Conservation (phyloP, 2,888 invertebrate species). For the Drosophila pegasa region DNA sequence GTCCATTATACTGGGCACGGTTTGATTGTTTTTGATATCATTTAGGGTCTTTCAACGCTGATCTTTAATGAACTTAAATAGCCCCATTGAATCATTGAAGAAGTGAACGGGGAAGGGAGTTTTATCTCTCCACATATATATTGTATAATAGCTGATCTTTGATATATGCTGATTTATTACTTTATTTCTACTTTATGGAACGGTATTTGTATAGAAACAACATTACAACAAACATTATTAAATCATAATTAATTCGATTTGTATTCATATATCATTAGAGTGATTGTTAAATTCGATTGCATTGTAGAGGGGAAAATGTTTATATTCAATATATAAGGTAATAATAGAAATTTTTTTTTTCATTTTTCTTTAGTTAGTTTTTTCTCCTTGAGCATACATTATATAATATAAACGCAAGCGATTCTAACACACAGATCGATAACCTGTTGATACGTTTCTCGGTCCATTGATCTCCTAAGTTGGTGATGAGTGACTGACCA, state of each 20-base stretch:
- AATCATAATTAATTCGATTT: not conserved
- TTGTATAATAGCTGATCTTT: constrained; percentile 2
- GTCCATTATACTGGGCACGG: constrained; percentile 17
- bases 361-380: no score
- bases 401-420: no score
- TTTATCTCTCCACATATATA: not conserved
- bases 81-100: constrained; percentile 7
- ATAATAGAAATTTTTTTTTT: not conserved
- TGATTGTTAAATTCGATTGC: not conserved
- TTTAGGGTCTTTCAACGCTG: constrained; percentile 14
- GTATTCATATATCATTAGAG: not conserved
- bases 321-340: not conserved
- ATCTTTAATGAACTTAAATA: constrained; percentile 30
- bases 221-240: not conserved
- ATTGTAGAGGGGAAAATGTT: not conserved
- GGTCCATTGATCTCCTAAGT: not conserved
- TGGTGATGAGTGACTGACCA: not conserved
- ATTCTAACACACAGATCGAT: not conserved
- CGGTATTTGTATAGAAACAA: not conserved
- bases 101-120: not conserved
- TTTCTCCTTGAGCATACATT: no score
- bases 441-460: not conserved
- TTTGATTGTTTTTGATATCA: constrained; percentile 19
- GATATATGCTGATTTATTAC: not conserved
- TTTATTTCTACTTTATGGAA: not conserved